Conservation (phyloP, 2,797 vertebrate genomes). For the Pantherophis alleghaniensis region DNA sequence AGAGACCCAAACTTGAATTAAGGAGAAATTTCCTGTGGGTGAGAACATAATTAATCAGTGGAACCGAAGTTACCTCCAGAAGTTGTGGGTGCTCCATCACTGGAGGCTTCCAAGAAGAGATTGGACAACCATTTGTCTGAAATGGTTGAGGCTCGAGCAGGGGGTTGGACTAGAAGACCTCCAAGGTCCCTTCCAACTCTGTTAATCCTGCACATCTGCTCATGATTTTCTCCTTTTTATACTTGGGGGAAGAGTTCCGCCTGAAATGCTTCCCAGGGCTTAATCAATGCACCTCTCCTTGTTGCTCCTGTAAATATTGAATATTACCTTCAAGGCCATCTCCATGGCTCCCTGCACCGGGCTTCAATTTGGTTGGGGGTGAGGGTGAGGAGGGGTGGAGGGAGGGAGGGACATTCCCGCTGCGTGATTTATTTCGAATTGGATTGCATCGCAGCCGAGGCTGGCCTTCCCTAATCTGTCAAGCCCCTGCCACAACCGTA, state of each 20-base stretch:
- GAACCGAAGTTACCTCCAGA: neutral
- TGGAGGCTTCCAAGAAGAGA: neutral
- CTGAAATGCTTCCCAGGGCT: neutral
- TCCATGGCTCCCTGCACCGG: conserved; percentile 43
- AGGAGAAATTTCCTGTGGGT: too few relatives aligned
- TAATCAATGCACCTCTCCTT: neutral
- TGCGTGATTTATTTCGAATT: conserved; percentile 77
- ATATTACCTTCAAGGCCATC: neutral
- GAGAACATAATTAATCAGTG: neutral
- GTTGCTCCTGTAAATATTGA: conserved; percentile 33
- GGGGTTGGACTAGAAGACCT: neutral
- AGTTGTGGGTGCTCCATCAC: neutral
- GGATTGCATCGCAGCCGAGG: conserved; percentile 71
- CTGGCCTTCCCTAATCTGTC: conserved; percentile 73
- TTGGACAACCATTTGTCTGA: too few relatives aligned
- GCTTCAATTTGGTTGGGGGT: conserved; percentile 50
- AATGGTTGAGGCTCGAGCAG: neutral
- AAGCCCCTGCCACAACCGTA: conserved; percentile 60
- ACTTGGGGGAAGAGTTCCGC: neutral
- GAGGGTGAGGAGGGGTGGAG: neutral
- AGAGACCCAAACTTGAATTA: neutral
- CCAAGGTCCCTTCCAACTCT: neutral
- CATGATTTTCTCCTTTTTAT: neutral
- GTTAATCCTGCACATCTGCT: neutral
- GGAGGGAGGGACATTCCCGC: conserved; percentile 36